These are phyloP conservation scores for Menidia beryllina DNA, from an alignment of 2,113 vertebrate species.

Conservation along the genomic window DNA sequence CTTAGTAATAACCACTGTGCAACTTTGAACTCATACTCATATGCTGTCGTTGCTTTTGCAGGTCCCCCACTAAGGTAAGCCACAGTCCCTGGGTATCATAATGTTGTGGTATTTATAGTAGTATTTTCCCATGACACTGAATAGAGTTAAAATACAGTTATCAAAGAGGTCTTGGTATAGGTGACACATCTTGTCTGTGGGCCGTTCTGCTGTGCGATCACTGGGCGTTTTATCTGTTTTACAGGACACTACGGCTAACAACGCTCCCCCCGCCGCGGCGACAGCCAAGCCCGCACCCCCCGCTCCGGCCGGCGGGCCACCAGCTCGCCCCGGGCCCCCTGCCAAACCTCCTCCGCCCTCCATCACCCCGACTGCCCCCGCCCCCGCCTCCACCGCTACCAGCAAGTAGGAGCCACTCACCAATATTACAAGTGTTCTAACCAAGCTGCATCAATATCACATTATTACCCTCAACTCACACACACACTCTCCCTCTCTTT, in stretches of 20 bases:
- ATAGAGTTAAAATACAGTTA: not conserved
- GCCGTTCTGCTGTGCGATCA: conserved; percentile 37
- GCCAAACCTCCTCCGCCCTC: conserved; percentile 69
- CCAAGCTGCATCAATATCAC: not conserved
- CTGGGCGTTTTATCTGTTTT: conserved; percentile 5
- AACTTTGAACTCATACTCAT: conserved; percentile 38
- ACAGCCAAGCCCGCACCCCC: conserved; percentile 68
- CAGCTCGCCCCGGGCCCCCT: conserved; percentile 72
- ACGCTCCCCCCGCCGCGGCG: conserved; percentile 86
- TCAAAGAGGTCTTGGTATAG: not conserved
- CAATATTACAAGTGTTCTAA: conserved; percentile 2
- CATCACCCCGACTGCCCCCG: conserved; percentile 54
- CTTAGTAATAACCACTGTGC: conserved; percentile 22
- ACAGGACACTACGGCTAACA: conserved; percentile 90
- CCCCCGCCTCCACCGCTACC: conserved; percentile 19
- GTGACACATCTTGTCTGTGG: no score
- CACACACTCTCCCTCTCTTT: not conserved
- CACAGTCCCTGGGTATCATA: conserved; percentile 13
- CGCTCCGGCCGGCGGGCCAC: conserved; percentile 47
- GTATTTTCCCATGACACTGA: not conserved
- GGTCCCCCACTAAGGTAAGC: conserved; percentile 84
- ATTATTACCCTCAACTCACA: not conserved
- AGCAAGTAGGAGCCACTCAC: conserved; percentile 66
- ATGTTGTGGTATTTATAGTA: not conserved
- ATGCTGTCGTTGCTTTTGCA: conserved; percentile 61